These are phyloP conservation scores for Clusia tigrina DNA, from an alignment of 2,888 invertebrate genomes.

Conservation along the genomic window DNA sequence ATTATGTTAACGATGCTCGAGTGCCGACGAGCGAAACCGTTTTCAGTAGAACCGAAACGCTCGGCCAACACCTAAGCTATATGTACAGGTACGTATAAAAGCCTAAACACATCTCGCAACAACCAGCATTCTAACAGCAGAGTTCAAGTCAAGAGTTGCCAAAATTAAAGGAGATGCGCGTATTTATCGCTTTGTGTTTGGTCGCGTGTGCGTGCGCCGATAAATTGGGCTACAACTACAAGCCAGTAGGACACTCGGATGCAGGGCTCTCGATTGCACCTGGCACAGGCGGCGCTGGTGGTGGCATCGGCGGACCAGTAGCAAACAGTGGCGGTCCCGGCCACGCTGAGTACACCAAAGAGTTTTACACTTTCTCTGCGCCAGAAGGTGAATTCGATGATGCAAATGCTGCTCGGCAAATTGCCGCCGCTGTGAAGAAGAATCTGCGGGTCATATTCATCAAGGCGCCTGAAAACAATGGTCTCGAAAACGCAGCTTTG, in stretches of 20 bases:
- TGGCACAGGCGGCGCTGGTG: slow-evolving; percentile 34
- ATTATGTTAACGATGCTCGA: slow-evolving; percentile 46
- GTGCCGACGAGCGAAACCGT: neutral
- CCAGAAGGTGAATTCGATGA: slow-evolving; percentile 51
- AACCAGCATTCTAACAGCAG: neutral
- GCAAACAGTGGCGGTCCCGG: slow-evolving; percentile 24
- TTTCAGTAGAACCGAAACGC: neutral
- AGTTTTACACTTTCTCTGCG: slow-evolving; percentile 51
- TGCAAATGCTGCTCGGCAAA: slow-evolving; percentile 40
- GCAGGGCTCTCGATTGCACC: slow-evolving; percentile 46
- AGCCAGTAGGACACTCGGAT: slow-evolving; percentile 46
- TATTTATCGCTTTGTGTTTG: slow-evolving; percentile 46
- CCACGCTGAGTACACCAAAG: slow-evolving; percentile 46
- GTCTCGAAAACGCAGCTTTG: slow-evolving; percentile 53
- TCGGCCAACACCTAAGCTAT: neutral
- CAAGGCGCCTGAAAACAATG: slow-evolving; percentile 57
- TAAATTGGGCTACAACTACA: slow-evolving; percentile 53
- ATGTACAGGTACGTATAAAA: too few relatives aligned
- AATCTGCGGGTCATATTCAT: slow-evolving; percentile 61
- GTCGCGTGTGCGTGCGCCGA: slow-evolving; percentile 51
- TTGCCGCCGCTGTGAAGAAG: slow-evolving; percentile 43
- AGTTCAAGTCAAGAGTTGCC: too few relatives aligned
- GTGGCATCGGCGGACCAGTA: slow-evolving; percentile 24
- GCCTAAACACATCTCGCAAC: neutral
- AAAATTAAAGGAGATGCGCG: slow-evolving; percentile 40